phyloP scores from a whole-genome alignment of 2,113 vertebrate genomes.

The Leucopternis melanops region DNA sequence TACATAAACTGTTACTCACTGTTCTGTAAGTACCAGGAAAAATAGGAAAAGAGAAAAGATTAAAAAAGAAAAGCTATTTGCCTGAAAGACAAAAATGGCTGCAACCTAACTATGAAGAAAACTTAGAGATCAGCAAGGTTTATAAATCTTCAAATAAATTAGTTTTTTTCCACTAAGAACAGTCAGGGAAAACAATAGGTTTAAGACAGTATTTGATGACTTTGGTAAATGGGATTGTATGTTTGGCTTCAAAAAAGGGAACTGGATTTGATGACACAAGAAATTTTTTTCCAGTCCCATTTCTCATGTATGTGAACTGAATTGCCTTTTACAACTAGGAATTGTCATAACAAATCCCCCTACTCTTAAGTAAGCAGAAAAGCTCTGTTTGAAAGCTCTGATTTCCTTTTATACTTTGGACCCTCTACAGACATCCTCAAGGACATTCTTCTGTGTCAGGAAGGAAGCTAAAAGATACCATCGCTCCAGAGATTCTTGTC shows the following conservation, averaged over 20 bases:
- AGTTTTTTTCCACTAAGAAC: not conserved
- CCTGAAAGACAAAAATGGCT: not conserved
- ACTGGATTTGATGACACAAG: not conserved
- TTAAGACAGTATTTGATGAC: not conserved
- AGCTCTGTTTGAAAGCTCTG: slow-evolving; percentile 68
- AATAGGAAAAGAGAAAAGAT: not conserved
- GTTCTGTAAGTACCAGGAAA: not conserved
- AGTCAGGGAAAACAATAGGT: not conserved
- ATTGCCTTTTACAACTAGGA: slow-evolving; percentile 62
- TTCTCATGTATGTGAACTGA: slow-evolving; percentile 40
- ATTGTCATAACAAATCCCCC: slow-evolving; percentile 66
- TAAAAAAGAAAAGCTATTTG: not conserved
- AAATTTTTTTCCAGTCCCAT: not conserved
- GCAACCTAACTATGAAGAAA: not conserved
- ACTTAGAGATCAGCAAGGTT: not conserved
- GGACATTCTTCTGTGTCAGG: slow-evolving; percentile 45
- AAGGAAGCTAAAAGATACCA: slow-evolving; percentile 54
- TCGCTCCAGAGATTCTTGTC: slow-evolving; percentile 57
- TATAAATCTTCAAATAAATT: not conserved
- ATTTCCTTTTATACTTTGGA: slow-evolving; percentile 62
- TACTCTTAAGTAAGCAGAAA: slow-evolving; percentile 68
- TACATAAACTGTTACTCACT: not conserved
- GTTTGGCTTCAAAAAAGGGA: not conserved
- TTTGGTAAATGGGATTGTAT: not conserved
- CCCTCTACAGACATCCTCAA: slow-evolving; percentile 63